Conservation (phyloP, 2,888 invertebrate genomes). For the Pseudococcus longispinus region DNA sequence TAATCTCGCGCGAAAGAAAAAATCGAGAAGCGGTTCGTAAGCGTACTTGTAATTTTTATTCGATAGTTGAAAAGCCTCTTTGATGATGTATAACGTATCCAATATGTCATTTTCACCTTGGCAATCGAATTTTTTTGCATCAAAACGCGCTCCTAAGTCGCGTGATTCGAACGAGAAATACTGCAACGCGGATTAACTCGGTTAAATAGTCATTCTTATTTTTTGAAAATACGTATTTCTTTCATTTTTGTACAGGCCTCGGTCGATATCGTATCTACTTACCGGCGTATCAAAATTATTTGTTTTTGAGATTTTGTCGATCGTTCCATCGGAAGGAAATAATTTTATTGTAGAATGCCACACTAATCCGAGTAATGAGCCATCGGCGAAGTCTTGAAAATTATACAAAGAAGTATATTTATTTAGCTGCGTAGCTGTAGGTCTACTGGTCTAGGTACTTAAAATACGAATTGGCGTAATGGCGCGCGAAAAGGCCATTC, state of each 20-base stretch:
- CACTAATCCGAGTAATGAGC: slow-evolving; percentile 60
- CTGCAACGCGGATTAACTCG: slow-evolving; percentile 57
- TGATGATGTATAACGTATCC: slow-evolving; percentile 60
- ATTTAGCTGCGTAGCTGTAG: no score
- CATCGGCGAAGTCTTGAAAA: slow-evolving; percentile 60
- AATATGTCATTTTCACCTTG: slow-evolving; percentile 59
- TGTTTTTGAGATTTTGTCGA: neutral
- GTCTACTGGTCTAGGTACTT: no score
- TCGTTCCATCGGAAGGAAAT: slow-evolving; percentile 54
- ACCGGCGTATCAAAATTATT: neutral
- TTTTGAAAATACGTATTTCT: no score
- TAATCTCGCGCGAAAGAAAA: neutral
- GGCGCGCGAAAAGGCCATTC: no score
- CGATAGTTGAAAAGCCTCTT: slow-evolving; percentile 60
- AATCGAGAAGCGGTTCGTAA: neutral
- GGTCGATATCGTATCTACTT: neutral
- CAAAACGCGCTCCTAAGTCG: slow-evolving; percentile 60
- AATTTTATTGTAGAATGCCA: slow-evolving; percentile 60
- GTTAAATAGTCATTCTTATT: no score
- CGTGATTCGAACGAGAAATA: slow-evolving; percentile 61
- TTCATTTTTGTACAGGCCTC: no score
- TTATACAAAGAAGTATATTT: neutral
- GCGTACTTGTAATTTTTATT: slow-evolving; percentile 61
- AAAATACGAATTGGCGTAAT: no score
- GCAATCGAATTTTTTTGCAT: slow-evolving; percentile 61